phyloP scores from a whole-genome alignment of 2,888 invertebrate species.

The Phorcus lineatus region DNA sequence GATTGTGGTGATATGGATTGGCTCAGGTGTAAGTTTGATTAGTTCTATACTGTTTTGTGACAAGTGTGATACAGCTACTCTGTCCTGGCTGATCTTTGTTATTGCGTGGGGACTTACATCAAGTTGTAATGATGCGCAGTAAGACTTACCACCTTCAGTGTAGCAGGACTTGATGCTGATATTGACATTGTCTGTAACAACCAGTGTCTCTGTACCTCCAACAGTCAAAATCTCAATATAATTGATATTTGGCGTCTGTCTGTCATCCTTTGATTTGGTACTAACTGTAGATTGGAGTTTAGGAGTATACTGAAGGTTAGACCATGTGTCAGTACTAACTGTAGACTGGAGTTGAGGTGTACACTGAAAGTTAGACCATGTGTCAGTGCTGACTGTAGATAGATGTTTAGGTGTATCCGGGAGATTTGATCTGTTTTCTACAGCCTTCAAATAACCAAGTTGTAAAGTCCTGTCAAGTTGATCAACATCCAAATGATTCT shows the following conservation, averaged over 20 bases:
- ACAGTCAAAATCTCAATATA: not conserved
- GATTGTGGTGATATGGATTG: not conserved
- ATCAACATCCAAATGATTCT: not conserved
- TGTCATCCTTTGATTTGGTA: not conserved
- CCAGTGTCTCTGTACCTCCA: not conserved
- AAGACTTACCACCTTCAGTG: not conserved
- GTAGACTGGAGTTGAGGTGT: too few relatives aligned
- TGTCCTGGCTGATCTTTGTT: not conserved
- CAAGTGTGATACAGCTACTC: not conserved
- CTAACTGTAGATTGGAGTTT: too few relatives aligned
- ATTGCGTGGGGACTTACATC: not conserved
- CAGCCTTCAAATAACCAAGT: too few relatives aligned
- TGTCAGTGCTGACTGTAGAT: too few relatives aligned
- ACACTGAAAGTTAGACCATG: too few relatives aligned
- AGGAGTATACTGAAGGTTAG: too few relatives aligned
- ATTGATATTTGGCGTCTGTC: not conserved
- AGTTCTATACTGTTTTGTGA: not conserved
- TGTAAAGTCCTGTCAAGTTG: not conserved
- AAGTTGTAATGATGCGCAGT: not conserved
- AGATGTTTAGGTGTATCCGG: too few relatives aligned
- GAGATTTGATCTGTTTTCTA: too few relatives aligned
- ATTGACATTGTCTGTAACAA: not conserved
- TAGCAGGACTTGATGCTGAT: not conserved
- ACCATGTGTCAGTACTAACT: too few relatives aligned
- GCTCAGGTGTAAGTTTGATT: not conserved